Base-by-base conservation (phyloP, 2,888 invertebrate genomes). In the Tillus elongatus region DNA sequence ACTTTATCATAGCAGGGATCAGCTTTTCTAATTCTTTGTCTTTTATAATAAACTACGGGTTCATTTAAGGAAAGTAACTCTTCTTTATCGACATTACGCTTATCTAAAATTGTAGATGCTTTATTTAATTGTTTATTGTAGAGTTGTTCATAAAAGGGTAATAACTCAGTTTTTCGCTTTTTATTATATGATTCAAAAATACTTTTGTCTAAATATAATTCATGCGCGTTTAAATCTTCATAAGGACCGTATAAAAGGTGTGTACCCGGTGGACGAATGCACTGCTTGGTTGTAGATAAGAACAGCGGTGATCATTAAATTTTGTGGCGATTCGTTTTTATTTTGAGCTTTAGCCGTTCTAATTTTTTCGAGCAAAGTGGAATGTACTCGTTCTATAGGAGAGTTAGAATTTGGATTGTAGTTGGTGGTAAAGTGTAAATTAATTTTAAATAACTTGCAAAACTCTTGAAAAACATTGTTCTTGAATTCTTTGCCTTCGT, bases 201-300 rank as follows among this genome's bases (percentile, higher is more conserved):
- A 10, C 35, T 36, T 37, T 33, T 28, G 15, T 35, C 30, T 32
- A 48, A 33, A 15, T 47, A 36, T 12, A 47, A 30, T 40, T 44
- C 44, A 30, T 46, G 44, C n/a, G 44, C 40, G 14, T 46, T 43
- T 27, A 47, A 27, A 33, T 47, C 40, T 10, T 45, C 41, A 30
- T 44, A 45, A 0, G 46, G 46, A 10, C 45, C 43, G 19, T 46
- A 46, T 12, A 47, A 44, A 2, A 13, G 41, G 43, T n/a, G 39
- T 41, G 15, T 33, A 45, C 11, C 42, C 40, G 4, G 43, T 45
- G 10, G 24, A 4, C 8, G 33, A 15, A 12, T 33, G 33, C 3
- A 35, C 14, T 3, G 35, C 31, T 14, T 35, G 35, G 13, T 35
- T 35, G 13, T 35, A 35, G 10, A 35, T 29, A 32, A 30, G 14